phyloP scores from a whole-genome alignment of 2,797 vertebrate genomes.

The Pipistrellus pygmaeus region DNA sequence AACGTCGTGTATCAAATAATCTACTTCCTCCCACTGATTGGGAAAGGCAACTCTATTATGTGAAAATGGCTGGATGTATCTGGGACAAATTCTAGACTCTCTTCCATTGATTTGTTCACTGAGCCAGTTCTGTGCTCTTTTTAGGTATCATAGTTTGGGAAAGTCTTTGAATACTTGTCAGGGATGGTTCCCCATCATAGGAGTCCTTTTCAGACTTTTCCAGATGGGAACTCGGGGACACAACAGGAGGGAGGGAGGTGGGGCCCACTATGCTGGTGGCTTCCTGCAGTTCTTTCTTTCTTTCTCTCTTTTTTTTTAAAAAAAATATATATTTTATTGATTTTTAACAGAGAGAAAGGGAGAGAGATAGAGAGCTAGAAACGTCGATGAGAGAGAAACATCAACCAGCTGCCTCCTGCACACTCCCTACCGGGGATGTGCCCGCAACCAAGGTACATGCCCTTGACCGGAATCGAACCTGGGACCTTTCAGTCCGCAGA shows the following conservation, averaged over 20 bases:
- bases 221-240: neutral
- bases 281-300: neutral
- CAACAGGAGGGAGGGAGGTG: neutral
- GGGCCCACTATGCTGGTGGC: constrained; percentile 28
- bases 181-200: neutral
- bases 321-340: no score
- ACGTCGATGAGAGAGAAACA: no score
- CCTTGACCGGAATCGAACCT: no score
- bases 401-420: no score
- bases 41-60: neutral
- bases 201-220: neutral
- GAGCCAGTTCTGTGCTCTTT: neutral
- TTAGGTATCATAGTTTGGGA: neutral
- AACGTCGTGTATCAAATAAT: neutral
- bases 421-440: no score
- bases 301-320: no score
- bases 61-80: neutral
- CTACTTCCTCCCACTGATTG: neutral
- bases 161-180: neutral
- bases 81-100: neutral
- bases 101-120: neutral
- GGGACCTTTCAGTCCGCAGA: no score
- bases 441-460: no score
- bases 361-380: no score
- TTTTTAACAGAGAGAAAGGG: no score